Evolutionary conservation across 2,797 vertebrate species (phyloP), one percentile per base, ranked within the genome.

Genomic region (Sebastes itinus): DNA sequence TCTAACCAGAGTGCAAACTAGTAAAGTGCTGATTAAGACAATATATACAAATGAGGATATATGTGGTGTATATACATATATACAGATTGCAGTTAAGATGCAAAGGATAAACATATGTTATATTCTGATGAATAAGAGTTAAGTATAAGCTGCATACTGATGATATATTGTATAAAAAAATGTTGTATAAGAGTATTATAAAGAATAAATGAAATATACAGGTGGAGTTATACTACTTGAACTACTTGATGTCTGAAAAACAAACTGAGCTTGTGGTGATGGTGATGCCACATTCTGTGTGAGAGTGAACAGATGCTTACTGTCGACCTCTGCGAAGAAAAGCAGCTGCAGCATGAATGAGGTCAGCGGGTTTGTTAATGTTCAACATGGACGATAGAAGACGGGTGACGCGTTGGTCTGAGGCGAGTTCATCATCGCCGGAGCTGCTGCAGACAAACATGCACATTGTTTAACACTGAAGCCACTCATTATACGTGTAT

Each of bases 301-400:
- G 28, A 12, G 49, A 77, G 22, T 20, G 68, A 49, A 7, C 30
- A 11, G 64, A 52, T 30, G 35, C 93, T 93, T 77, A 94, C 94
- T 4, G 60, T 9, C 42, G 80, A 55, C 82, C 18, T 46, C 84
- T 63, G 18, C 11, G 81, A 58, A 93, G 83, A 32, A 92, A 68
- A 60, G 91, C 83, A 23, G 94, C 92, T 5, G 93, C 93, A 46
- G 89, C 91, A 0, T 61, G 86, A 61, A 93, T 33, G 56, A 91
- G 88, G 75, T 94, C 91, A 2, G 69, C 25, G 1, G 91, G 87
- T 62, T 87, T 85, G 74, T 61, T 73, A 22, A 35, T 32, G 30
- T 80, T 90, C 72, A 95, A 64, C 92, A 94, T 91, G 79, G 77
- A 62, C 0, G 87, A 86, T 2, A 95, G 81, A 23, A 95, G 91